These are phyloP conservation scores for Dipodomys stephensi DNA, from an alignment of 2,113 vertebrate species.

Conservation along the genomic window DNA sequence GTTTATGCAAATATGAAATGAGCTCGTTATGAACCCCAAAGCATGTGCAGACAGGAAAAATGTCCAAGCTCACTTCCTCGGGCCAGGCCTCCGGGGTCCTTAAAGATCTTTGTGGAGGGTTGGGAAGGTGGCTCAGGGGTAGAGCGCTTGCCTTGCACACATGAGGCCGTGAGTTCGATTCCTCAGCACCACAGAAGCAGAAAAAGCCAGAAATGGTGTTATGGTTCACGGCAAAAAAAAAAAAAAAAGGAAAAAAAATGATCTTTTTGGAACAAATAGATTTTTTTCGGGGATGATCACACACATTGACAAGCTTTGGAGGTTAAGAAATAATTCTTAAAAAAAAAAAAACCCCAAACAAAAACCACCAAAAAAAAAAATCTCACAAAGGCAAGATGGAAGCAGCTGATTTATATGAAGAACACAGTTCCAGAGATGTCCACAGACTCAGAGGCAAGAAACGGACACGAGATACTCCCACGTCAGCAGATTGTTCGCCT, in stretches of 20 bases:
- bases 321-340: constrained; percentile 73
- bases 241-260: too few species aligned
- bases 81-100: too few species aligned
- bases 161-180: too few species aligned
- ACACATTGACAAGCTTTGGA: constrained; percentile 32
- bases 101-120: too few species aligned
- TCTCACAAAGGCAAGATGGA: constrained; percentile 19
- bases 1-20: background rate
- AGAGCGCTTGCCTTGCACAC: too few species aligned
- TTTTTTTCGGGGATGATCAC: background rate
- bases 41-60: constrained; percentile 9
- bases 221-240: too few species aligned
- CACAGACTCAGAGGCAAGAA: constrained; percentile 46
- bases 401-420: background rate
- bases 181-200: too few species aligned
- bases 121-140: too few species aligned
- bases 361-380: too few species aligned
- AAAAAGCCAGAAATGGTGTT: too few species aligned
- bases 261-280: background rate
- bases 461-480: background rate
- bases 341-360: background rate
- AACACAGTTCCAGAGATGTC: background rate
- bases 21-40: background rate
- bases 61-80: constrained; percentile 77
- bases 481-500: background rate